These are phyloP conservation scores for Adelognathus sp. DNA, from an alignment of 2,888 invertebrate genomes.

Conservation along the genomic window DNA sequence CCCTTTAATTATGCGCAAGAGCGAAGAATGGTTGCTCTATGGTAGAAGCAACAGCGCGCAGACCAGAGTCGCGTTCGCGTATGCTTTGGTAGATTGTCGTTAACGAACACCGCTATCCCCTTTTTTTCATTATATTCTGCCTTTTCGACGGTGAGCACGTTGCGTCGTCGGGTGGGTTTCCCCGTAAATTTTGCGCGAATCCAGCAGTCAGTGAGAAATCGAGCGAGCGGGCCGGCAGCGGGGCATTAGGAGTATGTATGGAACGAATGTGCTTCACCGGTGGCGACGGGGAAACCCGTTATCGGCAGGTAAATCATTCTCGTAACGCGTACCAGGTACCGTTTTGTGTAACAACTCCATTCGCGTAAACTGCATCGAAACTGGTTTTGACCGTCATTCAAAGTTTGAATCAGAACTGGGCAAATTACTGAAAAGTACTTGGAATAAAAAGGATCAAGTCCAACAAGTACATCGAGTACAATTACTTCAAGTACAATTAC, in stretches of 20 bases:
- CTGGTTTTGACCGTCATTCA: not conserved
- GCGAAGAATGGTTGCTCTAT: not conserved
- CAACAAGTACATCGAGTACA: too few relatives aligned
- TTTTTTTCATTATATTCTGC: not conserved
- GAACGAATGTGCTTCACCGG: slow-evolving; percentile 27
- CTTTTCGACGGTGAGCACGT: not conserved
- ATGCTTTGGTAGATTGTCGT: not conserved
- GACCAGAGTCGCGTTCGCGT: not conserved
- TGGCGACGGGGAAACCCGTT: slow-evolving; percentile 41
- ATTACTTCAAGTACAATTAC: too few relatives aligned
- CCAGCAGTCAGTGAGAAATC: slow-evolving; percentile 5
- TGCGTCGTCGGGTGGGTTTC: not conserved
- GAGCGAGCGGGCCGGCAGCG: too few relatives aligned
- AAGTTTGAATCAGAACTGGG: too few relatives aligned
- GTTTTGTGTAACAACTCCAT: not conserved
- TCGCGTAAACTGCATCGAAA: not conserved
- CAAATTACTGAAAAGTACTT: too few relatives aligned
- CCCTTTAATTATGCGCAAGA: slow-evolving; percentile 43
- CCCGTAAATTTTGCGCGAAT: slow-evolving; percentile 44
- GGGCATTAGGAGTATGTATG: slow-evolving; percentile 37
- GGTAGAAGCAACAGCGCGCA: not conserved
- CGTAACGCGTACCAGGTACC: slow-evolving; percentile 10
- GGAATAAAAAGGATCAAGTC: too few relatives aligned
- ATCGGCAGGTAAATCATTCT: slow-evolving; percentile 46
- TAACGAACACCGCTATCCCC: slow-evolving; percentile 5